A percentile compares a stretch with the other conserved stretches of the same genome.
These are phyloP conservation scores for Peromyscus nudipes DNA, from an alignment of 2,797 vertebrate genomes.

Conservation along the genomic window DNA sequence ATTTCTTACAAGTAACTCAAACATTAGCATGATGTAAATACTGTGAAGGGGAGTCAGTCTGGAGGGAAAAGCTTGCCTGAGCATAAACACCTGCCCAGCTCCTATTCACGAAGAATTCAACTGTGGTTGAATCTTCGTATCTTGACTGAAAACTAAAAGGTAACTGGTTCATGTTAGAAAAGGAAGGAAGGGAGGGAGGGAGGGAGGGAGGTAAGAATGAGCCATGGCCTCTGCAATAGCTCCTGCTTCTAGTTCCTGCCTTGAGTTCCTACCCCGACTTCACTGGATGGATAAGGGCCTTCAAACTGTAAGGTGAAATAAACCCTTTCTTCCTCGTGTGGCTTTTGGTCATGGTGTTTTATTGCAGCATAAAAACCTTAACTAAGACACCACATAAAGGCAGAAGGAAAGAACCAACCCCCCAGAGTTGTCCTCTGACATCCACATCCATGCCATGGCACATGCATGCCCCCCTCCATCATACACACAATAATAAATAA, in stretches of 20 bases:
- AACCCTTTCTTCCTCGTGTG: background rate
- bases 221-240: background rate
- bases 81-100: background rate
- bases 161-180: background rate
- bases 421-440: background rate
- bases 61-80: constrained; percentile 13
- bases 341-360: background rate
- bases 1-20: constrained; percentile 95
- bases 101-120: background rate
- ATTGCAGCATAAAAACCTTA: background rate
- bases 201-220: background rate
- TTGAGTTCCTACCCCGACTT: background rate
- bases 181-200: background rate
- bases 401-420: background rate
- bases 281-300: background rate
- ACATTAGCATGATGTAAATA: constrained; percentile 96
- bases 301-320: background rate
- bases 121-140: background rate
- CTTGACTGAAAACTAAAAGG: constrained; percentile 61
- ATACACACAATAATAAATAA: background rate
- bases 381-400: background rate
- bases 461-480: background rate
- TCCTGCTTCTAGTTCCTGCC: background rate
- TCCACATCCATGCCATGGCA: background rate
- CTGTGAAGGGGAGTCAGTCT: constrained; percentile 88